These are phyloP conservation scores for Notothenia coriiceps DNA, from an alignment of 2,113 vertebrate genomes.

Conservation along the genomic window DNA sequence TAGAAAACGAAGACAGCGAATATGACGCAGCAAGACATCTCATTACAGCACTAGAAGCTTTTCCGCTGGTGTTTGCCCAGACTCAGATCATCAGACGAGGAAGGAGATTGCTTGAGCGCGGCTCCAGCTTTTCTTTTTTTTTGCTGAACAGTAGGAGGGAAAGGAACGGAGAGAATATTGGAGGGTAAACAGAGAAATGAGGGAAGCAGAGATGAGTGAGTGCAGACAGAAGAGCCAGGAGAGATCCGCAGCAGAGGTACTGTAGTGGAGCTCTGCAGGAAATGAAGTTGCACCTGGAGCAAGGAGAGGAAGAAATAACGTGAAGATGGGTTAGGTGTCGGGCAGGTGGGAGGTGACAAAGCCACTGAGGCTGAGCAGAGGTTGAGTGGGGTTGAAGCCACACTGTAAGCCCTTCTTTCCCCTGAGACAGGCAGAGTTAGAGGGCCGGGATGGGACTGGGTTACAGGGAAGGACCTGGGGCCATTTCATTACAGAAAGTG, in stretches of 20 bases:
- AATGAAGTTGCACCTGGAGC: constrained; percentile 74
- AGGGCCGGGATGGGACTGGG: constrained; percentile 74
- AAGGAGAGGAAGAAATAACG: constrained; percentile 64
- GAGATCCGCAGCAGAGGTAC: constrained; percentile 47
- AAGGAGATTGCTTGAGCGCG: constrained; percentile 55
- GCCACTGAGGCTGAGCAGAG: constrained; percentile 78
- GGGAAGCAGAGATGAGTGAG: constrained; percentile 51
- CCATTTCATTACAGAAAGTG: constrained; percentile 88
- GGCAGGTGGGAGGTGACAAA: constrained; percentile 69
- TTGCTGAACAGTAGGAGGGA: constrained; percentile 31
- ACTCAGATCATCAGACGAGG: constrained; percentile 63
- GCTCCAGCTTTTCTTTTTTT: constrained; percentile 30
- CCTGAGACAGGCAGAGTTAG: constrained; percentile 78
- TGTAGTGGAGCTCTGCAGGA: constrained; percentile 51
- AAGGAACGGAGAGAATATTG: constrained; percentile 28
- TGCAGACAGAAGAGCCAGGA: constrained; percentile 30
- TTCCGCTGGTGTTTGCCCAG: constrained; percentile 67
- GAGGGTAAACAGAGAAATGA: constrained; percentile 28
- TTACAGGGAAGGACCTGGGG: constrained; percentile 82
- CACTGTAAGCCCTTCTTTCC: constrained; percentile 79
- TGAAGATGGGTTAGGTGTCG: constrained; percentile 61
- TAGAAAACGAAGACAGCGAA: constrained; percentile 64
- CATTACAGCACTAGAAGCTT: constrained; percentile 72
- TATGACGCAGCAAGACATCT: constrained; percentile 75
- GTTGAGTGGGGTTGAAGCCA: constrained; percentile 80